A percentile compares a stretch with the other conserved stretches of the same genome.
These are phyloP conservation scores for Xiphophorus maculatus DNA, from an alignment of 2,113 vertebrate genomes.

Conservation along the genomic window DNA sequence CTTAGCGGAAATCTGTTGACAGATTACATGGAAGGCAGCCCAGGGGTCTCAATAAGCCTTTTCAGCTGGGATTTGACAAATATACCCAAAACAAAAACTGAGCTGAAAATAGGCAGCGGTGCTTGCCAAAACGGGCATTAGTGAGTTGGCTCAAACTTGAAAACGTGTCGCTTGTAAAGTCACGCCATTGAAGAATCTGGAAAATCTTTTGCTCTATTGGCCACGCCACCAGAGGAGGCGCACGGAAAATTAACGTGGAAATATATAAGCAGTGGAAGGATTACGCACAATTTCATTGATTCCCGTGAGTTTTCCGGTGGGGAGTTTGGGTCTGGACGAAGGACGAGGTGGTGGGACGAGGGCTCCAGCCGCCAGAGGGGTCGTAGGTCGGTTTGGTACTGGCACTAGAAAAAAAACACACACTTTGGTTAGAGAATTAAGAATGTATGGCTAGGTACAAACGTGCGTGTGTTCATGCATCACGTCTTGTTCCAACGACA, in stretches of 20 bases:
- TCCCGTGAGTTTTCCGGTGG: constrained; percentile 89
- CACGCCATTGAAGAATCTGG: not conserved
- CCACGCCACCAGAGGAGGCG: not conserved
- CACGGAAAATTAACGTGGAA: not conserved
- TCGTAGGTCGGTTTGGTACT: constrained; percentile 85
- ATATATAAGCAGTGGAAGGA: not conserved
- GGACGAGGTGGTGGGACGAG: constrained; percentile 94
- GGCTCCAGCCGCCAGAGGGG: constrained; percentile 86
- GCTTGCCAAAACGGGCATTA: not conserved
- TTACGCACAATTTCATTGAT: constrained; percentile 95
- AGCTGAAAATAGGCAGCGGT: not conserved
- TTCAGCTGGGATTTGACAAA: not conserved
- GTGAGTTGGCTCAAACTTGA: not conserved
- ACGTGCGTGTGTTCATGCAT: constrained; percentile 45
- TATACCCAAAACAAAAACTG: not conserved
- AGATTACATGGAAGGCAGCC: not conserved
- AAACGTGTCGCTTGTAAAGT: not conserved
- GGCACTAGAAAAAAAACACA: constrained; percentile 67
- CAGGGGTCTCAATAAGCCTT: not conserved
- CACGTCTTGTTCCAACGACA: not conserved
- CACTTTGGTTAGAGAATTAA: constrained; percentile 1
- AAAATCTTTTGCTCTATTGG: not conserved
- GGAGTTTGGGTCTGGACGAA: constrained; percentile 93
- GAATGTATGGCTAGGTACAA: not conserved
- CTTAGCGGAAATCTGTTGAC: not conserved